Base-by-base conservation (phyloP, 2,888 invertebrate genomes). In the Dromius quadrimaculatus region DNA sequence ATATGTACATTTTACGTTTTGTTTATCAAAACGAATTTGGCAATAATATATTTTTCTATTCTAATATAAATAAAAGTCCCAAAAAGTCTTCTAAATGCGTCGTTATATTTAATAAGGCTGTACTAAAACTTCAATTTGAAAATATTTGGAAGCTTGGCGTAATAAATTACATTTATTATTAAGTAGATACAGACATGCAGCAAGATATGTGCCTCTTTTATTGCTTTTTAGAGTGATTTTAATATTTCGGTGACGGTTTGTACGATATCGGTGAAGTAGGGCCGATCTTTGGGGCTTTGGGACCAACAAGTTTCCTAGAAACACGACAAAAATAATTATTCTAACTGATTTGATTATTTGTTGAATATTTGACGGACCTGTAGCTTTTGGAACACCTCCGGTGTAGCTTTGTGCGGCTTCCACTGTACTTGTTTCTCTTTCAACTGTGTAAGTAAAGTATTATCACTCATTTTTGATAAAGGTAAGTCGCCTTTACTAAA, bases 401-500 rank as follows among this genome's bases (percentile, higher is more conserved):
- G 85, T 76, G 89, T 88, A 0, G 87, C 82, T 65, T 85, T 86
- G 71, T 91, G 91, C 8, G 88, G 81, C 73, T 85, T 86, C 92
- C 93, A 92, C 73, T 88, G 86, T 38, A 93, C 82, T 0, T 87
- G 84, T 65, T 88, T 89, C 5, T 84, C 83, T 80, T 90, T 90
- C 13, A 92, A 81, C 71, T 89, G 85, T 57, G 85, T 83, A 43
- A 91, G 74, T 9, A 95, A 89, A 0, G 91, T 89, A 71, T 90
- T 92, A 79, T 95, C 93, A 75, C 90, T 90, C 74, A 91, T 81
- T 76, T 91, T 90, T 9, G 88, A 87, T 78, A 92, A 90, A 0
- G 94, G 94, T 75, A 93, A 79, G 75, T 91, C 91, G 9, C 91
- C 93, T 78, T 92, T 89, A 74, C 89, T 88, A 81, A 93, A 91